These are phyloP conservation scores for Cassiopea andromeda DNA, from an alignment of 30 jellyfish, hydroid and myxozoan genomes.

Conservation along the genomic window DNA sequence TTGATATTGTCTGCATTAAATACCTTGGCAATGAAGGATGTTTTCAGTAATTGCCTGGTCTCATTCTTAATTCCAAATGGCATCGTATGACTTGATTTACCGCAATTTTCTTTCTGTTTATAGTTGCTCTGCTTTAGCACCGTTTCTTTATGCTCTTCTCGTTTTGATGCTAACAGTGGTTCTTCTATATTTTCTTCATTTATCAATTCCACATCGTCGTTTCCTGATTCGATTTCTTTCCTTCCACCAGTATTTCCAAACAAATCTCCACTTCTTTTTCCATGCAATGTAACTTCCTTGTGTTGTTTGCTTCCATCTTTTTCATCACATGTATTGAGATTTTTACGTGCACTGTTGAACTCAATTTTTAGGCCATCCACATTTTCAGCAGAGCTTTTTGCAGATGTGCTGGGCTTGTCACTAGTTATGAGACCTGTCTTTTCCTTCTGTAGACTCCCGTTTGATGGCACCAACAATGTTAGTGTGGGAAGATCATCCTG, in stretches of 20 bases:
- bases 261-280: background rate
- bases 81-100: too few relatives aligned
- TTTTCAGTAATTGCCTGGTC: conserved; percentile 24
- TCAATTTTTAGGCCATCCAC: background rate
- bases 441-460: background rate
- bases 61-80: background rate
- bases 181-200: background rate
- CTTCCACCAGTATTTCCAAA: background rate
- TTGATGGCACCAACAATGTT: background rate
- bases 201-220: background rate
- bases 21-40: conserved; percentile 25
- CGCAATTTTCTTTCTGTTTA: background rate
- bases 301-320: background rate
- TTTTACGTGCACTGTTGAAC: background rate
- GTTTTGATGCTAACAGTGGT: background rate
- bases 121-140: background rate
- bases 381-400: background rate
- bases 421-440: background rate
- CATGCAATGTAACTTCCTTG: background rate
- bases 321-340: background rate
- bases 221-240: background rate
- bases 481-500: background rate
- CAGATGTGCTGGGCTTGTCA: background rate
- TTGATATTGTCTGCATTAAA: conserved; percentile 24
- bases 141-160: background rate